Percentiles rank a stretch among this genome's conserved stretches.
These are phyloP conservation scores for Dicrurus megarhynchus DNA, from an alignment of 2,113 vertebrate genomes.

Conservation along the genomic window DNA sequence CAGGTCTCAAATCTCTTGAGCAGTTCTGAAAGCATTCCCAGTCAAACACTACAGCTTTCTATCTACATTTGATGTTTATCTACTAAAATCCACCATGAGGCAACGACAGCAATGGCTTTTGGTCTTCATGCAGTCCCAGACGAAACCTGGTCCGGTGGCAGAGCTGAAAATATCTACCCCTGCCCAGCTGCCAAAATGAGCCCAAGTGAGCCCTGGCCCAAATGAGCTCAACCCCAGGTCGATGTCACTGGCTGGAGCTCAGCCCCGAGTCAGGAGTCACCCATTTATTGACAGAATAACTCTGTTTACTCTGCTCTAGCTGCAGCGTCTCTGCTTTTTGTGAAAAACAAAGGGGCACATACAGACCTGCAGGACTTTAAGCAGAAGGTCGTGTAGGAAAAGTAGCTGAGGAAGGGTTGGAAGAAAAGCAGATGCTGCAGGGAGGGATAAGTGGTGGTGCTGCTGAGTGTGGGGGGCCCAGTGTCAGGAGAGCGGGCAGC, in stretches of 20 bases:
- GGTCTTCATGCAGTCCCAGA: neutral
- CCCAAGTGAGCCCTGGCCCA: neutral
- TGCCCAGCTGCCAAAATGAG: neutral
- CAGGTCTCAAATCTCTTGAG: neutral
- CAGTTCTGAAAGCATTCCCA: neutral
- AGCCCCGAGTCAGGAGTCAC: neutral
- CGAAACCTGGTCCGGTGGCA: neutral
- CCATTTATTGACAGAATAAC: neutral
- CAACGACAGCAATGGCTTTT: neutral
- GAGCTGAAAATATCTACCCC: neutral
- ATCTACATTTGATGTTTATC: neutral
- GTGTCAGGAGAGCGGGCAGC: neutral
- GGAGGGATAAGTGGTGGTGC: neutral
- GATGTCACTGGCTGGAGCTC: neutral
- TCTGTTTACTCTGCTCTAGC: conserved; percentile 2
- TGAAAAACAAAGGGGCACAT: neutral
- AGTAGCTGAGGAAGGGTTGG: neutral
- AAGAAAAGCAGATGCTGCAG: neutral
- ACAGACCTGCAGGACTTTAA: neutral
- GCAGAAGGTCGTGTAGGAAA: neutral
- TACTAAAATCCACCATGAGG: neutral
- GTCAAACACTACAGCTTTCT: neutral
- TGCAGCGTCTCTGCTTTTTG: neutral
- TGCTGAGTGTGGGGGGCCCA: fast-evolving
- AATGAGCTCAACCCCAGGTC: neutral